Base-by-base conservation (phyloP, 2,113 vertebrate genomes). In the Indicator indicator region DNA sequence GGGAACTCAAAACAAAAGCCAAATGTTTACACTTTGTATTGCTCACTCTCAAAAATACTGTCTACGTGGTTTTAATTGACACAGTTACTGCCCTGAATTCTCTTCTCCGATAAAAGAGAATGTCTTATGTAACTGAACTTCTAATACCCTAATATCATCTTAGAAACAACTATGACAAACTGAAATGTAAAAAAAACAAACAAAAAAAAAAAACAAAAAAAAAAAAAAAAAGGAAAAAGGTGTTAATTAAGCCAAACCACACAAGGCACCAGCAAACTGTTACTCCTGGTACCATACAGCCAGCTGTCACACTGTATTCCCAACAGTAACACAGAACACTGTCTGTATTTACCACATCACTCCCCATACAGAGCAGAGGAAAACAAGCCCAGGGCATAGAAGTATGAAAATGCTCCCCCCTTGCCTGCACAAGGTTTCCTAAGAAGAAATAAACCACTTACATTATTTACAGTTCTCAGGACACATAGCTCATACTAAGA, bases 321-420 rank as follows among this genome's bases (percentile, higher is more conserved):
- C 48, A 28, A 11, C 38, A 24, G 46, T 3, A 44, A 9, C 5
- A 7, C 23, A 3, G 17, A n/a, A 21, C 1, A 26, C 13, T 0
- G 0, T 23, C 52, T 23, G 15, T 2, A 28, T 28, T 28, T 40
- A 52, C 33, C 33, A 20, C 19, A 46, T 55, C 38, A 2, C 46
- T 26, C 17, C 46, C 50, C 55, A 30, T 8, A 19, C 33, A 40
- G 55, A 70, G 11, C 9, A 2, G 27, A 10, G 16, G 16, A 13
- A 58, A 50, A 32, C 2, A 9, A 63, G 9, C 55, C 33, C 16
- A 8, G 38, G 65, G 50, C 48, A 19, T 16, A 17, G 6, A 13
- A 54, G 38, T 4, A 28, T 12, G 20, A 28, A 36, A 5, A 38
- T 19, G 42, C 9, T 1, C 13, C 27, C 27, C 0, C 32, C 67